Conservation (phyloP, 2,888 invertebrate species). For the Sepiola atlantica region DNA sequence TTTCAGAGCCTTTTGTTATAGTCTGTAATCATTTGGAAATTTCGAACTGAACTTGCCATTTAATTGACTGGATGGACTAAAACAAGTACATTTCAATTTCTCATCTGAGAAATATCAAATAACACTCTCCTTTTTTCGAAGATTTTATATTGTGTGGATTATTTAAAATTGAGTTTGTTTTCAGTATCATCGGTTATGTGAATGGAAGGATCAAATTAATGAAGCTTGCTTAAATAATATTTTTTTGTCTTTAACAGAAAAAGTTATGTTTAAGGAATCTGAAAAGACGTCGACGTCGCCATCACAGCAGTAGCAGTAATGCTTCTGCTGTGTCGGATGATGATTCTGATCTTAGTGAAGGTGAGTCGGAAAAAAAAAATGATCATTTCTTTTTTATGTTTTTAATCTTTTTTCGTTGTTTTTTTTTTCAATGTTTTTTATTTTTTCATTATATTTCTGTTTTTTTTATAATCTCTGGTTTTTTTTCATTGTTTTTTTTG, state of each 20-base stretch:
- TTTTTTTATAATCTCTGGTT: no score
- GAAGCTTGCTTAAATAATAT: not conserved
- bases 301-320: constrained; percentile 58
- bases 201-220: not conserved
- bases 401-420: not conserved
- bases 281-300: constrained; percentile 55
- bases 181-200: not conserved
- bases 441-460: not conserved
- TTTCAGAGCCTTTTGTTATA: no score
- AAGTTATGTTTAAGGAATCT: constrained; percentile 53
- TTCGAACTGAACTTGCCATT: no score
- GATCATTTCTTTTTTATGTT: no score
- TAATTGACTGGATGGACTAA: no score
- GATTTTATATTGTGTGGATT: not conserved
- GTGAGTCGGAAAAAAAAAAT: constrained; percentile 54
- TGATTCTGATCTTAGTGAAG: constrained; percentile 72
- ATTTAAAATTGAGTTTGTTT: not conserved
- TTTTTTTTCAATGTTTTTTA: not conserved
- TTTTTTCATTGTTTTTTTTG: no score
- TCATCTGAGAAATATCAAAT: no score
- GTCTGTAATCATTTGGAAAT: no score
- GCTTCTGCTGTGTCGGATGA: constrained; percentile 66
- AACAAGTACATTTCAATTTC: no score
- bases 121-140: no score
- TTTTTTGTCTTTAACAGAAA: constrained; percentile 1